These are phyloP conservation scores for Hipparchia semele DNA, from an alignment of 2,888 invertebrate genomes.

Conservation along the genomic window DNA sequence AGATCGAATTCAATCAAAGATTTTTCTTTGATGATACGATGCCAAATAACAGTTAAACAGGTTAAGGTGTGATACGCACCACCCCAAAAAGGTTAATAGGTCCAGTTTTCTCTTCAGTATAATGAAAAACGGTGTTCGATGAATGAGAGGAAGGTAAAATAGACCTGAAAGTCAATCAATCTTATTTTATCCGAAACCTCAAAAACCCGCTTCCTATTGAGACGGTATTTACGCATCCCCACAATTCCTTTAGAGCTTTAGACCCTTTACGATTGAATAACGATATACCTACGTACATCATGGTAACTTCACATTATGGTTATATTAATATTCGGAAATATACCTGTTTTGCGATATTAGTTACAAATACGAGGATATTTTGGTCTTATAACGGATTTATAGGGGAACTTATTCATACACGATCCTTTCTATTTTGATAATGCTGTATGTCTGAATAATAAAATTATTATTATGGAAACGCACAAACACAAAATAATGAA, in stretches of 20 bases:
- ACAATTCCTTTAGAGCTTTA: conserved; percentile 8
- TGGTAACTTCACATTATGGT: conserved; percentile 2
- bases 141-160: background rate
- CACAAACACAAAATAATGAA: too few species aligned
- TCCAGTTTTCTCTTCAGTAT: background rate
- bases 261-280: conserved; percentile 20
- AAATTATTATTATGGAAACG: too few species aligned
- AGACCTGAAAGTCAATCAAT: conserved; percentile 16
- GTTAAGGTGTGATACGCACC: background rate
- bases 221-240: conserved; percentile 12
- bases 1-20: too few species aligned
- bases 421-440: too few species aligned
- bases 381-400: too few species aligned
- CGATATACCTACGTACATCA: conserved; percentile 3
- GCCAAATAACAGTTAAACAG: background rate
- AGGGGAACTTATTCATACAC: too few species aligned
- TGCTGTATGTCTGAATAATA: too few species aligned
- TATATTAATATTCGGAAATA: background rate
- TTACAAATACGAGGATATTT: background rate
- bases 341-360: background rate
- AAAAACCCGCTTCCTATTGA: conserved; percentile 7
- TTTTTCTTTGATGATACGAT: background rate
- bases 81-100: background rate
- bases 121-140: background rate
- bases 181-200: conserved; percentile 13